Percentiles rank a stretch among this genome's conserved stretches.
Conservation (phyloP, 1,140 invertebrate species). For the Hyles euphorbiae region DNA sequence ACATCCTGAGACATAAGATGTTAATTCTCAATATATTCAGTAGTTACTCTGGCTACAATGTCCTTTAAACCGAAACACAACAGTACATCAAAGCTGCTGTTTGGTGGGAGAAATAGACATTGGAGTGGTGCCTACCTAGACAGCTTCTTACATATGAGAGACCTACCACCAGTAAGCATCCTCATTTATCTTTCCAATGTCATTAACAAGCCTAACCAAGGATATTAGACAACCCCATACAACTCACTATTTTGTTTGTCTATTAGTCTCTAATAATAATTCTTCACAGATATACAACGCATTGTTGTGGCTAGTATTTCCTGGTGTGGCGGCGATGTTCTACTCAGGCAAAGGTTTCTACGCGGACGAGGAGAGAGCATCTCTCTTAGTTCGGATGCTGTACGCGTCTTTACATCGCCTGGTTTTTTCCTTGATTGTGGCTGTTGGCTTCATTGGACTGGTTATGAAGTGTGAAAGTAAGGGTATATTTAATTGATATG, state of each 20-base stretch:
- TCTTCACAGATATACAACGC: neutral
- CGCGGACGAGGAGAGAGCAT: neutral
- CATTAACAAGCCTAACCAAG: no score
- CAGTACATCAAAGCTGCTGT: no score
- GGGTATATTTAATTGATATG: neutral
- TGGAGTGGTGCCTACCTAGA: no score
- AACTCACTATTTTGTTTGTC: neutral
- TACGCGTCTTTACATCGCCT: constrained; percentile 3
- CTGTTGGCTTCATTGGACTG: neutral
- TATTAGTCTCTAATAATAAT: neutral
- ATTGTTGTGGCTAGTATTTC: constrained; percentile 1
- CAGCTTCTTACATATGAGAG: no score
- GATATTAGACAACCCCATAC: neutral
- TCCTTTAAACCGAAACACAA: no score
- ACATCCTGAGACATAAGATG: no score
- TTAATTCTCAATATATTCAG: no score
- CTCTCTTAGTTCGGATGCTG: constrained; percentile 5
- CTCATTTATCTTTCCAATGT: no score
- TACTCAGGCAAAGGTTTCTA: constrained; percentile 1
- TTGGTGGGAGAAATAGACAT: no score
- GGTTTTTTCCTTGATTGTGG: neutral
- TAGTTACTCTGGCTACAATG: no score
- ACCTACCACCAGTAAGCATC: no score
- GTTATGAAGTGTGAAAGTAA: constrained; percentile 3
- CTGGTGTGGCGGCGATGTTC: neutral